These are phyloP conservation scores for Octopus sinensis DNA, from an alignment of 1,140 invertebrate genomes.

Conservation along the genomic window DNA sequence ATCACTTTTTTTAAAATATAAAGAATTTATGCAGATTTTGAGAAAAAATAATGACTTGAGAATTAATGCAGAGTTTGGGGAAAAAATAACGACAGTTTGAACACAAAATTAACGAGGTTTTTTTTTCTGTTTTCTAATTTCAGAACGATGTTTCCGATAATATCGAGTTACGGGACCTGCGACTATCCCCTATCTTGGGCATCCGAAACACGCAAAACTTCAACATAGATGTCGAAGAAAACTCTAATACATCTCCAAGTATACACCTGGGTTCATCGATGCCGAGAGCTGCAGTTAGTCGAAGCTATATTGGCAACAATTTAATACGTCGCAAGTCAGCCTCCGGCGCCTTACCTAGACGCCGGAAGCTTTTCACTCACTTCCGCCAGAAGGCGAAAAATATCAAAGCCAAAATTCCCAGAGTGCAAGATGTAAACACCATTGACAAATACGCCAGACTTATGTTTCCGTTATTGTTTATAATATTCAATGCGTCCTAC, in stretches of 20 bases:
- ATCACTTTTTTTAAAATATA: too few relatives aligned
- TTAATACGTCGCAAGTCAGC: conserved; percentile 38
- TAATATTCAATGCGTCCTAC: conserved; percentile 89
- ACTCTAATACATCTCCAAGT: conserved; percentile 25
- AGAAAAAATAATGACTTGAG: too few relatives aligned
- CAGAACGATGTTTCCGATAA: conserved; percentile 35
- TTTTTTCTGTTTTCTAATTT: conserved; percentile 14
- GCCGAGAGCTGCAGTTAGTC: conserved; percentile 33
- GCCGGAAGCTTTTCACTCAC: conserved; percentile 45
- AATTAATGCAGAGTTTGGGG: too few relatives aligned
- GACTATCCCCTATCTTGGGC: conserved; percentile 74
- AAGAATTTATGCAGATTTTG: too few relatives aligned
- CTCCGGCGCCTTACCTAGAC: conserved; percentile 30
- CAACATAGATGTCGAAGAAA: conserved; percentile 31
- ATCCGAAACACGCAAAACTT: conserved; percentile 68
- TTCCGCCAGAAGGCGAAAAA: conserved; percentile 47
- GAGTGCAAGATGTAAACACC: conserved; percentile 93
- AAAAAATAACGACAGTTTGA: too few relatives aligned
- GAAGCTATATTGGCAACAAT: conserved; percentile 36
- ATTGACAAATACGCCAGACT: conserved; percentile 95
- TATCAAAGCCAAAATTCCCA: conserved; percentile 67
- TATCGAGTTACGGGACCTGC: conserved; percentile 38
- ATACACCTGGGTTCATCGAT: conserved; percentile 42
- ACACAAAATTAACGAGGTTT: too few relatives aligned
- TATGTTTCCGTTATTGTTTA: conserved; percentile 89